These are phyloP conservation scores for Mystacornis crossleyi DNA, from an alignment of 2,113 vertebrate species.

Conservation along the genomic window DNA sequence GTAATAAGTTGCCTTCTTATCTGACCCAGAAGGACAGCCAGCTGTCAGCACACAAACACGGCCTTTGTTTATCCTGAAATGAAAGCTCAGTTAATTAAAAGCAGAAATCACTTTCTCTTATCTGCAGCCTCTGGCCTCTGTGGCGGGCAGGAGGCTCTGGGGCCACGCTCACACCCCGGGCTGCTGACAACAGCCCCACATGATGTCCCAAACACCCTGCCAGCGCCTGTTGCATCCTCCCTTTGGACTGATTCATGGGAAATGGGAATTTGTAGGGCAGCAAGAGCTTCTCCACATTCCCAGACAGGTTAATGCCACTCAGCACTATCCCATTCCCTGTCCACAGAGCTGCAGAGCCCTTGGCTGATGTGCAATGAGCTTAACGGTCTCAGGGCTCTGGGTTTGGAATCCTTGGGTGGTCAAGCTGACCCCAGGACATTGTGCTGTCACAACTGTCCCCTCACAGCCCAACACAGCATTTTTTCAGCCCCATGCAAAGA, in stretches of 20 bases:
- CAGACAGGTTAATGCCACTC: neutral
- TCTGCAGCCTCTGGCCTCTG: conserved; percentile 47
- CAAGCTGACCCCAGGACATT: too few relatives aligned
- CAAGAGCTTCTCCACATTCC: neutral
- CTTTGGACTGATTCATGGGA: accelerated
- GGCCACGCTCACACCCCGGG: accelerated
- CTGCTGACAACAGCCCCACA: neutral
- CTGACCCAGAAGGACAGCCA: conserved; percentile 62
- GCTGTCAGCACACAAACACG: conserved; percentile 58
- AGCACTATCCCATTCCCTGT: accelerated
- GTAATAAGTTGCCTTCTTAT: conserved; percentile 57
- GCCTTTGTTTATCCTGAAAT: conserved; percentile 56
- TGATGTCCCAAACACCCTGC: neutral
- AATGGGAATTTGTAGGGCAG: neutral
- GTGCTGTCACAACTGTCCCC: neutral
- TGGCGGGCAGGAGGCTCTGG: neutral
- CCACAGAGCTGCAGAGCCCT: neutral
- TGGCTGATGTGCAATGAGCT: accelerated
- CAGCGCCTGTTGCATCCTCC: neutral
- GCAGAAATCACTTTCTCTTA: conserved; percentile 33
- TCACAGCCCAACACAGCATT: neutral
- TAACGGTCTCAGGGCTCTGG: accelerated
- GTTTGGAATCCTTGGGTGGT: neutral
- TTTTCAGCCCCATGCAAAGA: neutral
- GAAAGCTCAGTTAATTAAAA: conserved; percentile 63